Evolutionary conservation across 2,888 invertebrate genomes (phyloP), one percentile per base, ranked within the genome.

Genomic region (Glyphotaelius pellucidus): DNA sequence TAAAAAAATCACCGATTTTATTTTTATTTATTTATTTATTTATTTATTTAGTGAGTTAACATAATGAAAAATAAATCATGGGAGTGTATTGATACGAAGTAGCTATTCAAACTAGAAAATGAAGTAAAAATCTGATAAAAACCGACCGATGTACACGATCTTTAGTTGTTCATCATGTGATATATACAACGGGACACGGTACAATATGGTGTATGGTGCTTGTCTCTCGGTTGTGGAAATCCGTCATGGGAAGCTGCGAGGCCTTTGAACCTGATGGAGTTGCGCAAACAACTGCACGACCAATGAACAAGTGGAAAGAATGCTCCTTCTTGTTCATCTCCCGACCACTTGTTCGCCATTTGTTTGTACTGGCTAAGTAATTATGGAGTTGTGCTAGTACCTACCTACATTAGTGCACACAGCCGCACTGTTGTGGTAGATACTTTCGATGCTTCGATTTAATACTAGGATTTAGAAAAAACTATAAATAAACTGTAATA

Each of bases 211-310:
- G 25, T 25, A 52, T 52, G 52, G 42, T 42, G 12, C 42, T 47
- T 15, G 15, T 52, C 52, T 67, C 25, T 67, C n/a, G 67, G 5
- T 67, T 67, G 67, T 67, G 67, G 67, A 67, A 42, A 42, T 42
- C 52, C 52, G 42, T 31, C 87, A 87, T 87, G 87, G 87, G 87
- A 87, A 87, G 87, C 87, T 47, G 52, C 31, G 31, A 30, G 47
- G 87, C 87, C 87, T 87, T 52, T 87, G 47, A 87, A 42, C 87
- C 87, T 87, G 52, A 19, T 5, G 52, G 52, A n/a, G 67, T 87
- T 52, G 4, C 52, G 52, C 47, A 52, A 87, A 30, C 47, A 83
- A 12, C 83, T 35, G 83, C 83, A 38, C 83, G 83, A 38, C 35
- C 83, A 19, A 83, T 83, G 25, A 83, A 83, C 83, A 83, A 83